Evolutionary conservation across 1,140 invertebrate species (phyloP).

Genomic region (Pseudobourletiella spinata): DNA sequence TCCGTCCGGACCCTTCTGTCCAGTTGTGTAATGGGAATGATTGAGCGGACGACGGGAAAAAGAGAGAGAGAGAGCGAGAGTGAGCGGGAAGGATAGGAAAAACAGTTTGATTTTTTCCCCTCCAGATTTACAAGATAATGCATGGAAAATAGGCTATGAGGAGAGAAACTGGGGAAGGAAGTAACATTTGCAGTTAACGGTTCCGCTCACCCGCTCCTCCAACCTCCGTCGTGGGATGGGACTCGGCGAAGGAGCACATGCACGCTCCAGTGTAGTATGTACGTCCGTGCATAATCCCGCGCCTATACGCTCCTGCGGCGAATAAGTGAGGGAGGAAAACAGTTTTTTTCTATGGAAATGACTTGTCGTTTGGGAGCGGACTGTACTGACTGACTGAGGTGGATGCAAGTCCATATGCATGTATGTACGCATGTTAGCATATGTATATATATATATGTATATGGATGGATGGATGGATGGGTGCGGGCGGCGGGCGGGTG

Average conservation of each 20-base stretch:
- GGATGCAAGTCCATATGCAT: not conserved
- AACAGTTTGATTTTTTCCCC: too few relatives aligned
- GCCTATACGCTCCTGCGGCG: not conserved
- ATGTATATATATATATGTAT: not conserved
- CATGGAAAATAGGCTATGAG: not conserved
- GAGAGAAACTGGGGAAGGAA: not conserved
- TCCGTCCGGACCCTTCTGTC: too few relatives aligned
- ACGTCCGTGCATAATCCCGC: not conserved
- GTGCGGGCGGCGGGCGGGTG: not conserved
- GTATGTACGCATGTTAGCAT: not conserved
- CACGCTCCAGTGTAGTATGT: too few relatives aligned
- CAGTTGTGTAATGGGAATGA: too few relatives aligned
- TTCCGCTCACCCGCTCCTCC: conserved; percentile 21
- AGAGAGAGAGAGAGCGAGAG: too few relatives aligned
- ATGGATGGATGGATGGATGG: not conserved
- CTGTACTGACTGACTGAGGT: too few relatives aligned
- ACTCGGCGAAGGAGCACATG: too few relatives aligned
- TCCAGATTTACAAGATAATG: conserved; percentile 4
- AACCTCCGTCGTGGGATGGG: too few relatives aligned
- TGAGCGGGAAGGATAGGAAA: too few relatives aligned
- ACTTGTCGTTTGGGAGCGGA: too few relatives aligned
- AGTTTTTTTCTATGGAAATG: conserved; percentile 25
- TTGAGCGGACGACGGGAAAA: too few relatives aligned
- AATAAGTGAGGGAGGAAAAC: conserved; percentile 7
- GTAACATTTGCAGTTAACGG: conserved; percentile 34